These are phyloP conservation scores for Tetramorium alpestre DNA, from an alignment of 1,140 invertebrate genomes.

Conservation along the genomic window DNA sequence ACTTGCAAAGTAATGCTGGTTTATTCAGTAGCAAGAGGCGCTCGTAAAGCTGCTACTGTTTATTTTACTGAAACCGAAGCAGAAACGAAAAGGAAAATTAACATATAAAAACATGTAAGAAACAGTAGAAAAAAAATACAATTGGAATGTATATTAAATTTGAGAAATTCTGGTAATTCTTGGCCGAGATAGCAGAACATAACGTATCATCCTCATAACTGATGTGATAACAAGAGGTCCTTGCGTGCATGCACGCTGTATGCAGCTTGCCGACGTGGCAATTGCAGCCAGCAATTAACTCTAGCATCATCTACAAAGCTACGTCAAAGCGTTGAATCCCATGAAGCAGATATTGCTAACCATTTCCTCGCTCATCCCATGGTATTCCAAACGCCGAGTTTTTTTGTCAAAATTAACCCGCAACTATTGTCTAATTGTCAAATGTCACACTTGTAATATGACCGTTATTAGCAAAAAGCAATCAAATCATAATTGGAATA, in stretches of 20 bases:
- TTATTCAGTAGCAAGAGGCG: background rate
- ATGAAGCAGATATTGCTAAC: slow-evolving; percentile 22
- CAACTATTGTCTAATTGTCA: slow-evolving; percentile 14
- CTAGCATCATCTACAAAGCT: slow-evolving; percentile 24
- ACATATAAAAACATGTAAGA: background rate
- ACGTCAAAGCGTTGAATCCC: slow-evolving; percentile 20
- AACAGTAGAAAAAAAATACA: background rate
- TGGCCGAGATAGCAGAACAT: background rate
- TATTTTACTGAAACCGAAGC: background rate
- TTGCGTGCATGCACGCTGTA: background rate
- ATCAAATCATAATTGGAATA: background rate
- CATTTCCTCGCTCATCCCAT: slow-evolving; percentile 7
- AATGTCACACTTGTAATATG: background rate
- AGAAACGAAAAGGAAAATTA: background rate
- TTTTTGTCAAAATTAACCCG: slow-evolving; percentile 17
- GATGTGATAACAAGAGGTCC: background rate
- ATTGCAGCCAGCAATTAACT: slow-evolving; percentile 59
- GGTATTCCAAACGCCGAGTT: background rate
- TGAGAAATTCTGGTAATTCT: background rate
- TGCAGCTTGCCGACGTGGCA: slow-evolving; percentile 12
- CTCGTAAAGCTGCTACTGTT: background rate
- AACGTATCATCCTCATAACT: slow-evolving; percentile 17
- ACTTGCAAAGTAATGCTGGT: background rate
- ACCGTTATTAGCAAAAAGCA: background rate
- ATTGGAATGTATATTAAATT: background rate